These are phyloP conservation scores for Trochalopteron elliotii DNA, from an alignment of 2,113 vertebrate species.

Conservation along the genomic window DNA sequence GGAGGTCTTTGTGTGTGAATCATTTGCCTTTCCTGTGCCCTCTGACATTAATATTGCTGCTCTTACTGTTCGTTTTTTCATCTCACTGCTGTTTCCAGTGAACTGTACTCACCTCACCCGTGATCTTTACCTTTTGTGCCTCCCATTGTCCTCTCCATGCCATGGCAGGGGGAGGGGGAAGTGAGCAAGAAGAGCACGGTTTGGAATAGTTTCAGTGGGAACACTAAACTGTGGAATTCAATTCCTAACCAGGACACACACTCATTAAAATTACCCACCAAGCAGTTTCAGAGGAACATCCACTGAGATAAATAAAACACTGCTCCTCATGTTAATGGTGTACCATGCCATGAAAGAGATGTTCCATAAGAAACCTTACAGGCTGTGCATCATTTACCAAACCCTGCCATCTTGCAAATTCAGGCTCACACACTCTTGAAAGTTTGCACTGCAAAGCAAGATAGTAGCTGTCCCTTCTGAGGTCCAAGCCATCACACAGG, in stretches of 20 bases:
- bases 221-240: background rate
- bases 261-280: background rate
- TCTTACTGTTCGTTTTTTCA: background rate
- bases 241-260: background rate
- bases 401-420: background rate
- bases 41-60: background rate
- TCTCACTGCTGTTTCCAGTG: background rate
- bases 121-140: background rate
- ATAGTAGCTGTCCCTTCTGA: background rate
- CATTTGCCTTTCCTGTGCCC: background rate
- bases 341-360: background rate
- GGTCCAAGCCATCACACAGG: background rate
- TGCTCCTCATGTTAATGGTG: background rate
- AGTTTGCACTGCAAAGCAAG: background rate
- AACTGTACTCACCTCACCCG: background rate
- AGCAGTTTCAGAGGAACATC: background rate
- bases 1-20: background rate
- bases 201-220: background rate
- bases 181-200: background rate
- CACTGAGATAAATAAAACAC: background rate
- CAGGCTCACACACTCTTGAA: background rate
- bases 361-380: background rate
- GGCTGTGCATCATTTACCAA: background rate
- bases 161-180: background rate
- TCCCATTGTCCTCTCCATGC: background rate